Evolutionary conservation across 2,888 invertebrate genomes (phyloP).

Genomic region (Cataglyphis rosenhaueri): DNA sequence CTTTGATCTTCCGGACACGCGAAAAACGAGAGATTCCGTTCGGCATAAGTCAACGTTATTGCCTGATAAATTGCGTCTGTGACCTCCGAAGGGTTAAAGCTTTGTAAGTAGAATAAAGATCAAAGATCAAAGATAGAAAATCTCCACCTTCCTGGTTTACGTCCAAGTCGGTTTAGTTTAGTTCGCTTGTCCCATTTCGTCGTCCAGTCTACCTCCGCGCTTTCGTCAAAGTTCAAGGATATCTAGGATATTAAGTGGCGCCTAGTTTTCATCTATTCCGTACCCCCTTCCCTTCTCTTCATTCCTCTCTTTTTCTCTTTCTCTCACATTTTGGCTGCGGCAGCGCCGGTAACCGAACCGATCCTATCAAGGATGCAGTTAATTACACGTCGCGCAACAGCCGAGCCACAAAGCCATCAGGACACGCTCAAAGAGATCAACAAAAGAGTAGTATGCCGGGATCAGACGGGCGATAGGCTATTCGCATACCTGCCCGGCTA

Average conservation of each 20-base stretch:
- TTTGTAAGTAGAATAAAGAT: background rate
- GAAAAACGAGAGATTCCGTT: conserved; percentile 17
- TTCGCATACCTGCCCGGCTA: conserved; percentile 56
- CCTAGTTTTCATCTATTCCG: conserved; percentile 71
- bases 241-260: conserved; percentile 74
- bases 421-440: conserved; percentile 54
- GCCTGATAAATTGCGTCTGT: conserved; percentile 50
- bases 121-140: background rate
- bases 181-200: background rate
- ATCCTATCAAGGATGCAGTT: conserved; percentile 73
- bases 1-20: conserved; percentile 51
- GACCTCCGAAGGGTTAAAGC: conserved; percentile 34
- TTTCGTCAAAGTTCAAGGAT: conserved; percentile 71
- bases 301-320: conserved; percentile 7
- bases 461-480: conserved; percentile 43
- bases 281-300: background rate
- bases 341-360: conserved; percentile 63
- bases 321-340: conserved; percentile 16
- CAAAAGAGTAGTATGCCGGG: conserved; percentile 46
- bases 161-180: conserved; percentile 23
- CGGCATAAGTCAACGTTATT: conserved; percentile 42
- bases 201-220: conserved; percentile 1
- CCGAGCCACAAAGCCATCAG: conserved; percentile 54
- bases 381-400: conserved; percentile 70
- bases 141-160: background rate